phyloP scores from a whole-genome alignment of 2,797 vertebrate genomes.

The Thunnus albacares region DNA sequence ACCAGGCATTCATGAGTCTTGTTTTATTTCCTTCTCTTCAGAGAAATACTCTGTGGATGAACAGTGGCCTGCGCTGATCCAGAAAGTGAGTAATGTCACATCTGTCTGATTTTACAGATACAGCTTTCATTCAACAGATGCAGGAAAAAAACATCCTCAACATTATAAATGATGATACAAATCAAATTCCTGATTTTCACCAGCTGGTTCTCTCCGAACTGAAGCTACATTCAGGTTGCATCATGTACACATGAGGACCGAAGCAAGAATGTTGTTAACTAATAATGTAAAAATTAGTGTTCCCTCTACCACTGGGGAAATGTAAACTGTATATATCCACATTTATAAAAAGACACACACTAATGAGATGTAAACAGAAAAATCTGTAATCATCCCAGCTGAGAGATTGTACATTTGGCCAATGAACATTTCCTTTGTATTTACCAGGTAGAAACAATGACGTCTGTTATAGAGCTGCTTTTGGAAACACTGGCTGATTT shows the following conservation, averaged over 20 bases:
- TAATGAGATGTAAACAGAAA: not conserved
- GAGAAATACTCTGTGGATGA: slow-evolving; percentile 6
- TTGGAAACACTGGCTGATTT: not conserved
- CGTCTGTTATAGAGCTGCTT: too few relatives aligned
- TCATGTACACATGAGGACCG: too few relatives aligned
- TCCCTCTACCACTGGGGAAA: not conserved
- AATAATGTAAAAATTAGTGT: not conserved
- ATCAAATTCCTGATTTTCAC: not conserved
- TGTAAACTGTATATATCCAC: not conserved
- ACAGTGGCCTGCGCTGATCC: not conserved
- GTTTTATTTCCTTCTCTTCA: slow-evolving; percentile 3
- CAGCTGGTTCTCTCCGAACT: too few relatives aligned
- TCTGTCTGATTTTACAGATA: not conserved
- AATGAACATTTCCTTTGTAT: not conserved
- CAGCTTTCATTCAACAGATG: not conserved
- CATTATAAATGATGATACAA: not conserved
- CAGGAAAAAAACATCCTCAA: not conserved
- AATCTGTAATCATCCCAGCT: not conserved
- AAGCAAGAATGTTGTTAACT: too few relatives aligned
- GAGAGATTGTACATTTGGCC: not conserved
- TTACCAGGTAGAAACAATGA: too few relatives aligned
- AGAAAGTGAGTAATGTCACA: slow-evolving; percentile 29
- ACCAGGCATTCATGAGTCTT: not conserved
- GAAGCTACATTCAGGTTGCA: too few relatives aligned
- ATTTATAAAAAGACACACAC: too few relatives aligned